Evolutionary conservation across 2,888 invertebrate genomes (phyloP), one percentile per base, ranked within the genome.

Genomic region (Mythimna lalbum): DNA sequence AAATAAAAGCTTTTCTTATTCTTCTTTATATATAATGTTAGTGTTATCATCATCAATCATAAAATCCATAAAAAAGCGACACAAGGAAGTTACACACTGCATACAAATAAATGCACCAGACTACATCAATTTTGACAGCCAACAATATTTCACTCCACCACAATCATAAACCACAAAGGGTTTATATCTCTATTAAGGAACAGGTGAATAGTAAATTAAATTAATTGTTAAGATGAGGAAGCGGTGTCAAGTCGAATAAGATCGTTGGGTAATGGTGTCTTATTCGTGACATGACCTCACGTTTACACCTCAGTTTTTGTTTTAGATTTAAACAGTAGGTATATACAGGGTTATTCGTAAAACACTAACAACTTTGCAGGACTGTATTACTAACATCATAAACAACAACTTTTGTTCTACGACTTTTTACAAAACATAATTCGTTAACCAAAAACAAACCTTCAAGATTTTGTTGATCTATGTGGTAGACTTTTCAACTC

Each of bases 281-380:
- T 49, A 56, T 61, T 86, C 89, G 89, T 90, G 90, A 89, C 87
- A 76, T 80, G 84, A 82, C 83, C 86, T 88, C 90, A 90, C 88
- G 89, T 70, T 63, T 77, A 59, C 66, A 76, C 57, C 66, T 70
- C 31, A 59, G 69, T 82, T 84, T 83, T 84, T 84, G 66, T 73
- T 62, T 17, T 47, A 69, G 27, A 66, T 49, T 50, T 33, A n/a
- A n/a, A n/a, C n/a, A n/a, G n/a, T n/a, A n/a, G n/a, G n/a, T n/a
- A n/a, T n/a, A n/a, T n/a, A n/a, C n/a, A n/a, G n/a, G n/a, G n/a
- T n/a, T n/a, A n/a, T n/a, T n/a, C n/a, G n/a, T n/a, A n/a, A n/a
- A n/a, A n/a, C n/a, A n/a, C n/a, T n/a, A n/a, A n/a, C n/a, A n/a
- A n/a, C n/a, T n/a, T n/a, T n/a, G n/a, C n/a, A n/a, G n/a, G n/a